Evolutionary conservation across 2,888 invertebrate genomes (phyloP), one percentile per base, ranked within the genome.

Genomic region (Tipula confusa): DNA sequence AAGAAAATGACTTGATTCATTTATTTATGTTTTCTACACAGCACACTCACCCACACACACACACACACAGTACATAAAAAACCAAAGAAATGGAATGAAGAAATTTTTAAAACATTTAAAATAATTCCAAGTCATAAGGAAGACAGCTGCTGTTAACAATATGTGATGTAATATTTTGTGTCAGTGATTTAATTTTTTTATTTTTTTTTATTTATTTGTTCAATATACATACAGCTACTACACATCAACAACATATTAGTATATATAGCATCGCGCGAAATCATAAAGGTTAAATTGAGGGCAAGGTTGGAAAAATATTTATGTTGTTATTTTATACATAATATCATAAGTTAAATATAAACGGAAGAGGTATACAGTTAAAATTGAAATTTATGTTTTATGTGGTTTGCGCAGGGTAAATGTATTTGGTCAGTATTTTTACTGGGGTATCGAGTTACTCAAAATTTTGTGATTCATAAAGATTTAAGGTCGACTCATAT

Each of bases 131-230:
- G 64, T 64, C 24, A 24, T 9, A 64, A 24, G 64, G 64, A 64
- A 18, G 64, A 64, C 64, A 64, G 64, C 64, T 64, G 64, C 18
- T 64, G 64, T 64, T 64, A 64, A 24, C 64, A 64, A 64, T 64
- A 24, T 64, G 43, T 64, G 64, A 64, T 64, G 64, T 64, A 64
- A 64, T 64, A 64, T 64, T 64, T 64, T 24, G 64, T 64, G 64
- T 7, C 64, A 64, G 64, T 24, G 64, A 18, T 64, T n/a, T n/a
- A n/a, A n/a, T n/a, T n/a, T 64, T 24, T 11, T 64, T 48, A 38
- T 38, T 15, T 48, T 13, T n/a, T 9, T 7, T 38, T 38, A n/a
- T 38, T 38, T 38, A 31, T 5, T 5, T 31, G 38, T 1, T n/a
- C n/a, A n/a, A n/a, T n/a, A n/a, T n/a, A n/a, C n/a, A n/a, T n/a